Evolutionary conservation across 2,113 vertebrate species (phyloP), one percentile per base, ranked within the genome.

Genomic region (Nesospiza acunhae): DNA sequence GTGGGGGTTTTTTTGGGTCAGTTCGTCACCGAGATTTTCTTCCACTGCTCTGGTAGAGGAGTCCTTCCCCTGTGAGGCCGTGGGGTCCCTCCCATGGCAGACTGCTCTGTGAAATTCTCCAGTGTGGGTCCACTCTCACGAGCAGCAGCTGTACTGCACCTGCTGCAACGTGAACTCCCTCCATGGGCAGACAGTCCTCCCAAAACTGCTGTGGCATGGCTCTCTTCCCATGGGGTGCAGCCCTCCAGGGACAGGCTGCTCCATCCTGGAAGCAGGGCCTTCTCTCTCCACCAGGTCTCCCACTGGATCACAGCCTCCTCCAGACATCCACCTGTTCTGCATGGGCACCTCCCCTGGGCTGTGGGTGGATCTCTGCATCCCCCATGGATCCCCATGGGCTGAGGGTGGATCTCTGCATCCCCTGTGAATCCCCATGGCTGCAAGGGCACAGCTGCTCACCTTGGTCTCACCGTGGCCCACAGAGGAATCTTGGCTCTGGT

Each of bases 51-150:
- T 10, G 11, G 18, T 2, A 63, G 23, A 52, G 30, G 30, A 63
- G 10, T 16, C 18, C 46, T 50, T 77, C 6, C 44, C 35, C 28
- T 50, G 28, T 39, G 28, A 41, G 20, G 22, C 22, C 0, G 0
- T 62, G 46, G 44, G 22, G 7, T 39, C 10, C 28, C 58, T 49
- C 22, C 27, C 28, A 39, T 0, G 0, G 56, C 11, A 60, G 27
- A 39, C 15, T 50, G 10, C 1, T 50, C 35, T 41, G 2, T 50
- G 13, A 41, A 41, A 5, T 27, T 15, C 22, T 7, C 28, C 0
- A 0, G 22, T 0, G 1, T 41, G 46, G 28, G 3, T 26, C 13
- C 28, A 33, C 28, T 31, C n/a, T 13, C 35, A 39, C 0, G 0
- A 39, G 6, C 35, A 62, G 46, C 58, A 76, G 21, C 28, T 7